Conservation (phyloP, 2,888 invertebrate species). For the Drosophila testacea region DNA sequence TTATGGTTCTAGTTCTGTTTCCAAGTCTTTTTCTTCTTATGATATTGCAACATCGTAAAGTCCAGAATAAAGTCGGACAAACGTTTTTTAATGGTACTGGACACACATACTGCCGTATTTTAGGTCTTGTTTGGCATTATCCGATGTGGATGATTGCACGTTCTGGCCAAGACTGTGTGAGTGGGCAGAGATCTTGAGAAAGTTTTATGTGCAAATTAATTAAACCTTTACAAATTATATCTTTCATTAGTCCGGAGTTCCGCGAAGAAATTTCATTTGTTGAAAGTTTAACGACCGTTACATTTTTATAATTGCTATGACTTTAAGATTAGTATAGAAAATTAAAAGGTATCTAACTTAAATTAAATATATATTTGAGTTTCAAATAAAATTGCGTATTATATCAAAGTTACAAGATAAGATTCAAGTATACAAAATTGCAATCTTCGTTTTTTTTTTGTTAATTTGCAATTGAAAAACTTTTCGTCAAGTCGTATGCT, state of each 20-base stretch:
- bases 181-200: slow-evolving; percentile 59
- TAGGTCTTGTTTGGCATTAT: not conserved
- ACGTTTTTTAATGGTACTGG: slow-evolving; percentile 63
- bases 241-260: slow-evolving; percentile 57
- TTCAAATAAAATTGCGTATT: too few relatives aligned
- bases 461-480: slow-evolving; percentile 27
- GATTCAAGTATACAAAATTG: slow-evolving; percentile 1
- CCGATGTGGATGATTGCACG: slow-evolving; percentile 40
- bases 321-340: slow-evolving; percentile 24
- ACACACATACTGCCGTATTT: slow-evolving; percentile 24
- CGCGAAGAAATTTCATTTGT: slow-evolving; percentile 58
- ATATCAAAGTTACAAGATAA: too few relatives aligned
- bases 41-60: slow-evolving; percentile 49
- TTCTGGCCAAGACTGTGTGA: slow-evolving; percentile 52
- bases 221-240: slow-evolving; percentile 41
- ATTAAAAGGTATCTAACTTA: too few relatives aligned
- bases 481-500: too few relatives aligned
- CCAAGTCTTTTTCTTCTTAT: not conserved
- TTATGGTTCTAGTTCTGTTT: slow-evolving; percentile 36
- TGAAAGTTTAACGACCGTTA: slow-evolving; percentile 69
- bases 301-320: slow-evolving; percentile 53
- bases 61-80: slow-evolving; percentile 44
- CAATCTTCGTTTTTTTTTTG: slow-evolving; percentile 5
- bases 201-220: slow-evolving; percentile 73
- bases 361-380: too few relatives aligned